phyloP scores from a whole-genome alignment of 2,888 invertebrate genomes.

The Drosophila algonquin region DNA sequence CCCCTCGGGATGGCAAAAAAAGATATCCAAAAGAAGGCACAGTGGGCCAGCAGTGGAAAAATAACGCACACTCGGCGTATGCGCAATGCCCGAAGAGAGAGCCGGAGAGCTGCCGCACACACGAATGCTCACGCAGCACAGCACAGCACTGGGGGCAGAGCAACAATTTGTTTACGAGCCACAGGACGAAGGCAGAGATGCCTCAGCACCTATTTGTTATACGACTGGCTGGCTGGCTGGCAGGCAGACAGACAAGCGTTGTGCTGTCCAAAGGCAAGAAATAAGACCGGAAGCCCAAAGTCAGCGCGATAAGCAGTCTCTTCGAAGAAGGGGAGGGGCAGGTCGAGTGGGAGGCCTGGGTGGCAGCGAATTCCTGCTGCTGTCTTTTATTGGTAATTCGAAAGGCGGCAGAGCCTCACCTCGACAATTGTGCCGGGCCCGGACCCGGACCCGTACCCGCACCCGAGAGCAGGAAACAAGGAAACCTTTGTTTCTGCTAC shows the following conservation, averaged over 20 bases:
- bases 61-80: constrained; percentile 68
- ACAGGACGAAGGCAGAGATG: constrained; percentile 37
- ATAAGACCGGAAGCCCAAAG: constrained; percentile 72
- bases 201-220: constrained; percentile 41
- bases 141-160: constrained; percentile 10
- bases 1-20: not conserved
- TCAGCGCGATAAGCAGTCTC: constrained; percentile 70
- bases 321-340: constrained; percentile 3
- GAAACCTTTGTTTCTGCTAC: not conserved
- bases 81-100: constrained; percentile 56
- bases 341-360: constrained; percentile 3
- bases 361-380: constrained; percentile 45
- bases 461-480: constrained; percentile 28
- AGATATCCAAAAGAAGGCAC: constrained; percentile 41
- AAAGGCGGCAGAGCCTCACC: constrained; percentile 48
- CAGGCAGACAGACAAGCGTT: constrained; percentile 13
- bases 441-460: not conserved
- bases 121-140: constrained; percentile 61
- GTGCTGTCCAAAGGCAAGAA: constrained; percentile 60
- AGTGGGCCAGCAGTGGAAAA: constrained; percentile 50
- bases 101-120: constrained; percentile 5
- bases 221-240: constrained; percentile 6
- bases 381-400: constrained; percentile 54
- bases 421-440: constrained; percentile 43
- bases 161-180: constrained; percentile 76